Evolutionary conservation across 2,888 invertebrate species (phyloP).

Genomic region (Mythimna impura): DNA sequence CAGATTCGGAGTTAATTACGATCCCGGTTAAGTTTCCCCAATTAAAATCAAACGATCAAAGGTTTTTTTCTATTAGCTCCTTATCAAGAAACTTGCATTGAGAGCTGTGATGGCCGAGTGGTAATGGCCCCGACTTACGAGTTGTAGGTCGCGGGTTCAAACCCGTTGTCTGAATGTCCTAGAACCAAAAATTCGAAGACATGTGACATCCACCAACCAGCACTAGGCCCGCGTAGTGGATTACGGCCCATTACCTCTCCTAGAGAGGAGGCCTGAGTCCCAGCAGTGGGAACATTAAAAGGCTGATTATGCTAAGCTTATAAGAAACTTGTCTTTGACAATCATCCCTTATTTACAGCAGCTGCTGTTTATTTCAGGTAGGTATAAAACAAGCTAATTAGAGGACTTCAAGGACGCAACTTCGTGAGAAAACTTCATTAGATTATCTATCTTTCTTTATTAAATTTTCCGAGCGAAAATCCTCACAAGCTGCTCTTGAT

Average conservation of each 20-base stretch:
- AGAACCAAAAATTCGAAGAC: too few relatives aligned
- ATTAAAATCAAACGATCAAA: conserved; percentile 23
- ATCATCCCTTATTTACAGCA: not conserved
- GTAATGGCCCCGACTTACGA: too few relatives aligned
- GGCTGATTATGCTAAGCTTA: not conserved
- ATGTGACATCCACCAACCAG: too few relatives aligned
- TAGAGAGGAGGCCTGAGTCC: too few relatives aligned
- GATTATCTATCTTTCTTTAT: not conserved
- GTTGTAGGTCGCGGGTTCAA: too few relatives aligned
- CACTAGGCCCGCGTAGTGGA: too few relatives aligned
- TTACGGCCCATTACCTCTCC: too few relatives aligned
- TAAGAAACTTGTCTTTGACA: conserved; percentile 1
- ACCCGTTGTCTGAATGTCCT: too few relatives aligned
- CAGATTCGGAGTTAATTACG: conserved; percentile 1
- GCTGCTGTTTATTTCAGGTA: conserved; percentile 14
- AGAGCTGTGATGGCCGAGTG: too few relatives aligned
- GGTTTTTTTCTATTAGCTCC: not conserved
- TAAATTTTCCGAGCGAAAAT: conserved; percentile 34
- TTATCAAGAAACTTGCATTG: not conserved
- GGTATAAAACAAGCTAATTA: conserved; percentile 11
- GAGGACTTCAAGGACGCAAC: conserved; percentile 10
- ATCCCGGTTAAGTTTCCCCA: not conserved
- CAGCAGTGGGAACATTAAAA: too few relatives aligned
- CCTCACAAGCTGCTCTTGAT: conserved; percentile 16
- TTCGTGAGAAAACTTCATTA: conserved; percentile 28